phyloP scores from a whole-genome alignment of 2,113 vertebrate genomes.

The Oryzias melastigma region DNA sequence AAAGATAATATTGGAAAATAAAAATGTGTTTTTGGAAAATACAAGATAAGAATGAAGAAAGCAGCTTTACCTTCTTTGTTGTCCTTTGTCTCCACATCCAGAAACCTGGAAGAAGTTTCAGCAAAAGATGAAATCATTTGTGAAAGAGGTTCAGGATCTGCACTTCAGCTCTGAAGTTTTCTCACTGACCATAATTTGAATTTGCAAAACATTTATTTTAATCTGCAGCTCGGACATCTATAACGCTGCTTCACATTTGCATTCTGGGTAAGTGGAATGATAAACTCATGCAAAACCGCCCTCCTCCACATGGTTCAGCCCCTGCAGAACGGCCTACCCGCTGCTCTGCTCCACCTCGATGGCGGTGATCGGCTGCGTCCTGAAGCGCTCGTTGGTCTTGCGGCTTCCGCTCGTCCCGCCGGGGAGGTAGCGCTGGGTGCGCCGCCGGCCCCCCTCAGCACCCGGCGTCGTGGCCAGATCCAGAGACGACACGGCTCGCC shows the following conservation, averaged over 20 bases:
- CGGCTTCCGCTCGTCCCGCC: constrained; percentile 49
- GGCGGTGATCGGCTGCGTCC: constrained; percentile 79
- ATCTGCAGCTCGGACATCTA: constrained; percentile 2
- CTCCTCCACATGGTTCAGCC: background rate
- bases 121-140: constrained; percentile 24
- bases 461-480: constrained; percentile 60
- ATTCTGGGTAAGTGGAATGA: constrained; percentile 29
- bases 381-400: constrained; percentile 77
- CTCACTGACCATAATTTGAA: background rate
- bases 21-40: no score
- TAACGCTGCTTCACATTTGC: constrained; percentile 40
- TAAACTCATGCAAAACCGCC: constrained; percentile 51
- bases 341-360: constrained; percentile 75
- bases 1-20: background rate
- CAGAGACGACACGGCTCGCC: constrained; percentile 48
- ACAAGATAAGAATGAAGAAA: background rate
- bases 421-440: constrained; percentile 69
- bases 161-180: background rate
- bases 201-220: constrained; percentile 8
- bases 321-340: constrained; percentile 55
- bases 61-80: constrained; percentile 57
- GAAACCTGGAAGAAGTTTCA: constrained; percentile 35
- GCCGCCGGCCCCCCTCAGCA: constrained; percentile 59
- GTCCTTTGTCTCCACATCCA: constrained; percentile 61
- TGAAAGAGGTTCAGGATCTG: constrained; percentile 6